Evolutionary conservation across 2,113 vertebrate species (phyloP).

Genomic region (Passer domesticus): DNA sequence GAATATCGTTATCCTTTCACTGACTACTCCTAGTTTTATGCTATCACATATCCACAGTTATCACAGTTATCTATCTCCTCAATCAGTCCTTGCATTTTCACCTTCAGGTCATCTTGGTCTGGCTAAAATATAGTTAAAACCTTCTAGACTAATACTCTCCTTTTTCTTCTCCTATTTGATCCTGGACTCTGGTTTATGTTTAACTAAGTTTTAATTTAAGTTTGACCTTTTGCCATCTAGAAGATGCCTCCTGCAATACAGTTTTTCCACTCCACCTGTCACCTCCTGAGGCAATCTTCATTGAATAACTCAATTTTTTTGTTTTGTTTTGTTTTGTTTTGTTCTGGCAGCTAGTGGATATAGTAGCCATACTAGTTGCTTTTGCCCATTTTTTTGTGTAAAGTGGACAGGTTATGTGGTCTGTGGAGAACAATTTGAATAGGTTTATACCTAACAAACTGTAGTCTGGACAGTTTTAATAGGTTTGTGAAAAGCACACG

Average conservation of each 20-base stretch:
- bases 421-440: constrained; percentile 11
- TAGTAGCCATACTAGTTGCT: not conserved
- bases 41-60: not conserved
- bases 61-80: not conserved
- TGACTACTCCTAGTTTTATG: not conserved
- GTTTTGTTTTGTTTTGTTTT: not conserved
- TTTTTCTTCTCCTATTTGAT: not conserved
- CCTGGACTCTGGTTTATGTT: not conserved
- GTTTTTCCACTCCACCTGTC: constrained; percentile 17
- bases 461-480: not conserved
- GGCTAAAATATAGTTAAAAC: not conserved
- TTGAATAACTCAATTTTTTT: not conserved
- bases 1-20: not conserved
- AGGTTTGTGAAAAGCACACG: not conserved
- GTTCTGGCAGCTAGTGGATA: not conserved
- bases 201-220: not conserved
- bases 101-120: not conserved
- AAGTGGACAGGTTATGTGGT: not conserved
- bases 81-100: not conserved
- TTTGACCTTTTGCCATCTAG: not conserved
- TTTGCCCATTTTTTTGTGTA: not conserved
- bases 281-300: not conserved
- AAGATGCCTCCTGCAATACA: not conserved
- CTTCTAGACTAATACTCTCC: not conserved
- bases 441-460: not conserved